Percentiles rank a stretch among this genome's conserved stretches.
Conservation (phyloP, 1,140 invertebrate species). For the Samia ricini region DNA sequence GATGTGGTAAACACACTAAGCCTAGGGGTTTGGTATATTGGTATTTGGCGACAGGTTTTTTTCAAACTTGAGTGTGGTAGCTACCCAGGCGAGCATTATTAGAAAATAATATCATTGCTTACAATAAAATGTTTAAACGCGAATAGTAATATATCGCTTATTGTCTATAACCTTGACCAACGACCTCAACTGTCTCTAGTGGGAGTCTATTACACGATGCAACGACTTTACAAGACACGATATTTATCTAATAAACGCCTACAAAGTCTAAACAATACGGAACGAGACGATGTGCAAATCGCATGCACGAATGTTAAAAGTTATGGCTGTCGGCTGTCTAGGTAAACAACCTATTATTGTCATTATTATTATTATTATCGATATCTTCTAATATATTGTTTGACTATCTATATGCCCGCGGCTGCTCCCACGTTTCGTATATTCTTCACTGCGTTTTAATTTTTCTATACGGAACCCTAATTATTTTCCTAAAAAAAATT, state of each 20-base stretch:
- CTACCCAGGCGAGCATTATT: no score
- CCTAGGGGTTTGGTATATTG: no score
- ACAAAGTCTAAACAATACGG: constrained; percentile 29
- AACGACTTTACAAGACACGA: constrained; percentile 9
- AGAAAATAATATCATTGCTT: no score
- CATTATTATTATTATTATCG: not conserved
- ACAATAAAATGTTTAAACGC: not conserved
- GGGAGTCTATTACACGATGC: constrained; percentile 6
- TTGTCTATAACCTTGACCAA: not conserved
- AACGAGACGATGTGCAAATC: constrained; percentile 25
- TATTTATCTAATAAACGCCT: constrained; percentile 27
- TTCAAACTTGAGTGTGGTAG: no score
- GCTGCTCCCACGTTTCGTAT: no score
- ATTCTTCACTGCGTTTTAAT: no score
- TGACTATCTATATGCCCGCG: no score
- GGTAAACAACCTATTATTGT: not conserved
- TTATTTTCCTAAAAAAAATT: no score
- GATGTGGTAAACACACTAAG: no score
- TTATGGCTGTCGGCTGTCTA: not conserved
- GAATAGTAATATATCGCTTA: not conserved
- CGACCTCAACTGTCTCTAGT: not conserved
- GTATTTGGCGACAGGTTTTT: no score
- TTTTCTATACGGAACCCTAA: no score
- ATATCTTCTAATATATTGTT: no score
- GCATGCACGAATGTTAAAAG: not conserved